Conservation (phyloP, 2,797 vertebrate species). For the Coccyzus lansbergi region DNA sequence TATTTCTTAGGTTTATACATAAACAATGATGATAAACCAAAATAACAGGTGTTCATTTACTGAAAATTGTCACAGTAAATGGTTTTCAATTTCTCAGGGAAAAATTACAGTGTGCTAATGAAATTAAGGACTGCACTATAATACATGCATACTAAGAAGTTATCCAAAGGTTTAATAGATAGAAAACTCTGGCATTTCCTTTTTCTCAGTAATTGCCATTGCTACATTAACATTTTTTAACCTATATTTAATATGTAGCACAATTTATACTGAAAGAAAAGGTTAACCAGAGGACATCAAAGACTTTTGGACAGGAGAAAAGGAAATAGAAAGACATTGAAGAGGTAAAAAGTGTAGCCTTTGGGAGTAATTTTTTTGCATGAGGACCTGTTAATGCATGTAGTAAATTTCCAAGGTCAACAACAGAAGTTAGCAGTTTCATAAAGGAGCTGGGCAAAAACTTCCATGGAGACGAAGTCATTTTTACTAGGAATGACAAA, state of each 20-base stretch:
- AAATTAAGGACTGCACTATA: not conserved
- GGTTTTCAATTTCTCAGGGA: not conserved
- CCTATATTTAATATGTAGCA: not conserved
- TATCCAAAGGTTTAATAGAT: not conserved
- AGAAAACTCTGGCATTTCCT: not conserved
- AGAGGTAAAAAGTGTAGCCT: conserved; percentile 1
- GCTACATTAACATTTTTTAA: not conserved
- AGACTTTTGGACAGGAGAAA: not conserved
- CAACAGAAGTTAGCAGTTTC: conserved; percentile 30
- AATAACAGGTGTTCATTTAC: not conserved
- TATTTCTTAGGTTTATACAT: not conserved
- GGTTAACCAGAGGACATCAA: not conserved
- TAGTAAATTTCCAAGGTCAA: conserved; percentile 47
- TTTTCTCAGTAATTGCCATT: not conserved
- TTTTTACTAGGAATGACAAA: conserved; percentile 25
- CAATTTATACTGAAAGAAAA: not conserved
- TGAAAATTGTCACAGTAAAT: not conserved
- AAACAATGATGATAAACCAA: not conserved
- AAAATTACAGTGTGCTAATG: not conserved
- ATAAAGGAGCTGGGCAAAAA: not conserved
- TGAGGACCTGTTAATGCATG: not conserved
- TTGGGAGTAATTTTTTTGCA: conserved; percentile 11
- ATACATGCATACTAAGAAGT: not conserved
- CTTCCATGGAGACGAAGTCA: not conserved
- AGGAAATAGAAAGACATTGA: not conserved